Percentiles rank a stretch among this genome's conserved stretches.
Evolutionary conservation across 1,140 invertebrate species (phyloP).

Genomic region (Colletes latitarsis): DNA sequence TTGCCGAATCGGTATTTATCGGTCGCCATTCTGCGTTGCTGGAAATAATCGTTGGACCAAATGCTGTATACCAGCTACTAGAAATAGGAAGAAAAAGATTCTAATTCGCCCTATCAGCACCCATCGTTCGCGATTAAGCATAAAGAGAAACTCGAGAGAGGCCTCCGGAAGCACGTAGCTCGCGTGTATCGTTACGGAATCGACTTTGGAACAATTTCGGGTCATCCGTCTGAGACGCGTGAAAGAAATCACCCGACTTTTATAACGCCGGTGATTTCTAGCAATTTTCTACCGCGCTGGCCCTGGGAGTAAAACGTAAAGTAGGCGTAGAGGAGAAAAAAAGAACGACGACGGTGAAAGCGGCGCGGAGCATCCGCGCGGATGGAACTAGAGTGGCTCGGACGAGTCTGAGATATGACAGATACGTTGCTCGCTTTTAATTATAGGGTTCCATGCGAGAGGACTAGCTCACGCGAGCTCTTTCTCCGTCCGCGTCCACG

Average conservation of each 20-base stretch:
- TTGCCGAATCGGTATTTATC: slow-evolving; percentile 26
- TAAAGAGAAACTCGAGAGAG: neutral
- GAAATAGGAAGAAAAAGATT: no score
- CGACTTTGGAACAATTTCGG: slow-evolving; percentile 37
- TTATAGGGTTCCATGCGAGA: slow-evolving; percentile 60
- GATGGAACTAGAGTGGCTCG: slow-evolving; percentile 55
- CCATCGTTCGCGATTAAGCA: neutral
- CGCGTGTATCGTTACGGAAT: neutral
- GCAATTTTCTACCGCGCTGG: slow-evolving; percentile 47
- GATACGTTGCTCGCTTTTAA: slow-evolving; percentile 67
- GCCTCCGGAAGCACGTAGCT: neutral
- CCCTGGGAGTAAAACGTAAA: slow-evolving; percentile 54
- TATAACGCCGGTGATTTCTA: slow-evolving; percentile 41
- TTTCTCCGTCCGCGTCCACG: slow-evolving; percentile 5
- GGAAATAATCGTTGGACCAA: neutral
- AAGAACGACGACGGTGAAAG: slow-evolving; percentile 48
- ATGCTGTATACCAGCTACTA: no score
- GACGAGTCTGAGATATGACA: slow-evolving; percentile 62
- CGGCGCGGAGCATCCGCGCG: slow-evolving; percentile 42
- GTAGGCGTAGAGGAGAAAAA: slow-evolving; percentile 11
- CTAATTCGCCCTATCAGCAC: neutral
- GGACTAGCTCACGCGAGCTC: slow-evolving; percentile 63
- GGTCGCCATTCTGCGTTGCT: neutral
- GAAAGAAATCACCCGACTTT: slow-evolving; percentile 48
- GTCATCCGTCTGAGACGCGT: slow-evolving; percentile 26